Percentiles rank a stretch among this genome's conserved stretches.
These are phyloP conservation scores for Oophaga sylvatica DNA, from an alignment of 2,797 vertebrate genomes.

Conservation along the genomic window DNA sequence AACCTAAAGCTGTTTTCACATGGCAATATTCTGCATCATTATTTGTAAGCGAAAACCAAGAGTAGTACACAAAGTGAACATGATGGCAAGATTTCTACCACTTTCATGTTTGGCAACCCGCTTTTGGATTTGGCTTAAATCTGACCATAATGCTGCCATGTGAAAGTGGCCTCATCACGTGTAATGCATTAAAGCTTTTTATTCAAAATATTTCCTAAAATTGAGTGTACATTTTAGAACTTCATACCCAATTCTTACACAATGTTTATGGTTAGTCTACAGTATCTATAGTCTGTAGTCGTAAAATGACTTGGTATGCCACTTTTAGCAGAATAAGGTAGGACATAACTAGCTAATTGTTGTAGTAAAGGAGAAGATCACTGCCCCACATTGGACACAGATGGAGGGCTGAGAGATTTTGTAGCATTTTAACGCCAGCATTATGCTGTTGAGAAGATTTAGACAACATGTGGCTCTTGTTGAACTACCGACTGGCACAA, in stretches of 20 bases:
- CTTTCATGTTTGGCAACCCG: no score
- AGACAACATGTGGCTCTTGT: slow-evolving; percentile 18
- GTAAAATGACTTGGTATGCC: neutral
- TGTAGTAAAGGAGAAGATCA: neutral
- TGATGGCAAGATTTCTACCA: no score
- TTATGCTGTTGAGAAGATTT: neutral
- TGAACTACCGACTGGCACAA: slow-evolving; percentile 16
- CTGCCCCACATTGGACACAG: neutral
- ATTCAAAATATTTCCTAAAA: neutral
- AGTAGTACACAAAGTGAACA: no score
- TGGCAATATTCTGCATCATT: no score
- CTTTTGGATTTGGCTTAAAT: no score
- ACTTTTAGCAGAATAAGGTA: neutral
- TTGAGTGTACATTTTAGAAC: neutral
- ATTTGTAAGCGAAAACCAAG: no score
- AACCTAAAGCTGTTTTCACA: no score
- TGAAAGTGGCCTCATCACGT: neutral
- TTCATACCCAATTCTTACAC: neutral
- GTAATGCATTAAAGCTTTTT: neutral
- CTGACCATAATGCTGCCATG: no score
- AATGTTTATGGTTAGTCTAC: neutral
- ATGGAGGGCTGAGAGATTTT: neutral
- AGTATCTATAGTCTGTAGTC: neutral
- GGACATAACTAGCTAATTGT: neutral
- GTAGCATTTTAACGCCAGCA: neutral